These are phyloP conservation scores for Colletes gigas DNA, from an alignment of 1,140 invertebrate species.

Conservation along the genomic window DNA sequence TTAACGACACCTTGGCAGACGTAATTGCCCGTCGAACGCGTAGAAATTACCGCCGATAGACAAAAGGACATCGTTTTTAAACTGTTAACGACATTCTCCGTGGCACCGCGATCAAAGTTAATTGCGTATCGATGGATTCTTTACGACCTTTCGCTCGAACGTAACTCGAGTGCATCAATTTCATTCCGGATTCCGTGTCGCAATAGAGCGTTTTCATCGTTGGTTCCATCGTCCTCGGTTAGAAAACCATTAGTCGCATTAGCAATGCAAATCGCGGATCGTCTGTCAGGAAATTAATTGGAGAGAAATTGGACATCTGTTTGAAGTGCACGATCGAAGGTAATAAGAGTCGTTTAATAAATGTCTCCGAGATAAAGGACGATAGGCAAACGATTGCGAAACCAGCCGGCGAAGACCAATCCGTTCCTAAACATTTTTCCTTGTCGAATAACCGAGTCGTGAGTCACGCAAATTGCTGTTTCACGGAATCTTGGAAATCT, in stretches of 20 bases:
- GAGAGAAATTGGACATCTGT: constrained; percentile 17
- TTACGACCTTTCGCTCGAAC: background rate
- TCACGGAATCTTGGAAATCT: background rate
- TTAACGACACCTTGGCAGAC: no score
- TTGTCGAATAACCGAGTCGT: constrained; percentile 11
- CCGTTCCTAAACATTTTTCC: background rate
- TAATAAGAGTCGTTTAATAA: constrained; percentile 7
- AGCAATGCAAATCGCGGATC: constrained; percentile 39
- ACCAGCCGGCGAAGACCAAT: background rate
- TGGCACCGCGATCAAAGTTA: background rate
- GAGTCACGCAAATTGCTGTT: background rate
- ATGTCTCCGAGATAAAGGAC: background rate
- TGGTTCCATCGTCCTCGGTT: background rate
- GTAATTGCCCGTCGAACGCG: background rate
- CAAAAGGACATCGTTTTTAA: background rate
- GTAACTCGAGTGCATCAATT: background rate
- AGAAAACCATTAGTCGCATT: constrained; percentile 6
- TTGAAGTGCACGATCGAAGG: background rate
- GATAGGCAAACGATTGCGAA: background rate
- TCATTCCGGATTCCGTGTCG: background rate
- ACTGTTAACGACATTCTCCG: background rate
- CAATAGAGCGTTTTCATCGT: constrained; percentile 2
- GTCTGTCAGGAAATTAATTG: constrained; percentile 33
- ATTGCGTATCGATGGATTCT: background rate
- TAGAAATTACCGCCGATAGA: background rate